Conservation (phyloP, 2,888 invertebrate genomes). For the Trissolcus japonicus region DNA sequence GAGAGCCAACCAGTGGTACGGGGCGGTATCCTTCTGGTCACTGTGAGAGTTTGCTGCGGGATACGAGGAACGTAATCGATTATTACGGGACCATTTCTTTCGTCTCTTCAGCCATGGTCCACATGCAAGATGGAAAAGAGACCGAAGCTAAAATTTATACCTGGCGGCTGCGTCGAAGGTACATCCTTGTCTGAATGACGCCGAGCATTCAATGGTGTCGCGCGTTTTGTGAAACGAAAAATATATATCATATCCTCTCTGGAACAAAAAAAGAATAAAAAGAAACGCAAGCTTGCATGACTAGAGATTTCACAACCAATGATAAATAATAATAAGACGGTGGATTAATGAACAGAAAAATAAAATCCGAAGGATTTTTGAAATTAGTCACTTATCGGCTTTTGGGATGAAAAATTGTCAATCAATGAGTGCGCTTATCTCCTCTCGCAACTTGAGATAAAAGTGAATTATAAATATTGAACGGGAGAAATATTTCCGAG, state of each 20-base stretch:
- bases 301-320: not conserved
- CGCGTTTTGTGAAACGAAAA: constrained; percentile 72
- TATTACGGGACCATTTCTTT: constrained; percentile 67
- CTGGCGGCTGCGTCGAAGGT: constrained; percentile 69
- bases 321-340: not conserved
- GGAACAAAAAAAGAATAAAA: constrained; percentile 58
- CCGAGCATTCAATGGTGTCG: constrained; percentile 70
- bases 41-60: constrained; percentile 69
- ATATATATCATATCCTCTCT: constrained; percentile 66
- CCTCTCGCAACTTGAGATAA: not conserved
- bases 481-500: constrained; percentile 6
- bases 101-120: constrained; percentile 56
- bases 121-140: constrained; percentile 57
- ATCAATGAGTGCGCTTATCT: constrained; percentile 1
- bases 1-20: no score
- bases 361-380: not conserved
- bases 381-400: not conserved
- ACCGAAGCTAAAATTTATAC: constrained; percentile 73
- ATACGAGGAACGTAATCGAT: constrained; percentile 72
- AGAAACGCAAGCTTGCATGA: not conserved
- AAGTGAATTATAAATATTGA: constrained; percentile 6
- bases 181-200: constrained; percentile 69
- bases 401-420: constrained; percentile 1
- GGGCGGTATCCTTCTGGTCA: no score
- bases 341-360: not conserved